Evolutionary conservation across 2,888 invertebrate genomes (phyloP), one percentile per base, ranked within the genome.

Genomic region (Lasioglossum morio): DNA sequence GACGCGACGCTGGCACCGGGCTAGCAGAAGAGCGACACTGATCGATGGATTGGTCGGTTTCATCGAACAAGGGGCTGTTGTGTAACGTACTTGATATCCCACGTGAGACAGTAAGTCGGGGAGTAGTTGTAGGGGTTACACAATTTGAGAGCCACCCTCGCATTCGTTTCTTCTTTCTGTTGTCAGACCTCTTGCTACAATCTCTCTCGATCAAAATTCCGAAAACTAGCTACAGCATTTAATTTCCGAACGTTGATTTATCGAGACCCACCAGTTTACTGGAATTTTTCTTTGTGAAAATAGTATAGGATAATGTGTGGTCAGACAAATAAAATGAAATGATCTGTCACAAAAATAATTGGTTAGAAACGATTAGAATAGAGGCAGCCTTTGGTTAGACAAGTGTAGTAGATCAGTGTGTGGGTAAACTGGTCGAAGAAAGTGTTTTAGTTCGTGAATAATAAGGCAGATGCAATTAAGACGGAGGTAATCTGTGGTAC

Each of bases 21-120:
- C 53, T 53, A n/a, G 60, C 7, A 30, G 27, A 60, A 60, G 30
- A 16, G 60, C 60, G 60, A 60, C 60, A 60, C 60, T 60, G 60
- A 60, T 60, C 60, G 60, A 60, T 60, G 60, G 27, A 60, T 60
- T 60, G 60, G 60, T 30, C 60, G 60, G 60, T 60, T 60, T 60
- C 60, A 60, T 60, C 60, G 30, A 60, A 60, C 60, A 60, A 60
- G 60, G 60, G 60, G 14, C 30, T 60, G 60, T 14, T 60, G 27
- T 60, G 60, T 27, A 30, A 60, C 60, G 27, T 60, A 14, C 27
- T 60, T 27, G 60, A 5, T 27, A 4, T 60, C 14, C 60, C 14
- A 60, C 60, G 60, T 27, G 27, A 60, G 60, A 27, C 27, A 60
- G 27, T 27, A 27, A 60, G 60, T 27, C 27, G 14, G 60, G 14